Base-by-base conservation (phyloP, 2,113 vertebrate species). In the Nestor notabilis region DNA sequence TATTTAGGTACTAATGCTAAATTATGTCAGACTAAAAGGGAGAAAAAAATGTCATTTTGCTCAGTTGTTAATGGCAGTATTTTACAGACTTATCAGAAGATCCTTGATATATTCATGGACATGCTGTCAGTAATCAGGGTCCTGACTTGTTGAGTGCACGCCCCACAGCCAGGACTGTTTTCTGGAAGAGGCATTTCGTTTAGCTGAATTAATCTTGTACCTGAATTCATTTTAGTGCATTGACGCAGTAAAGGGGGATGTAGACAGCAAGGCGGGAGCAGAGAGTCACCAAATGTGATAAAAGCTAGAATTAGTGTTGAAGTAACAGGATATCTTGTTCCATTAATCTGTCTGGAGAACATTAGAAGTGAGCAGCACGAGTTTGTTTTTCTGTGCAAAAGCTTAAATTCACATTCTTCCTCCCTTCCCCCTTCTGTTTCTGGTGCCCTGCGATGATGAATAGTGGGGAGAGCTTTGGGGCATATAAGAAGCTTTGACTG, bases 221-320 rank as follows among this genome's bases (percentile, higher is more conserved):
- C 33, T 70, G 28, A 58, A 35, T 58, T 24, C 21, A 35, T 58
- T 37, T 61, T 25, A 46, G 18, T 0, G 0, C 43, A 6, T 6
- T 37, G 28, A 15, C 0, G 0, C 6, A 3, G 46, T 46, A 41
- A 17, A 83, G 31, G 4, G 17, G 31, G 8, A 18, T 64, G 4
- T 11, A 33, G 25, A 46, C 41, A 85, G 41, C 5, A 3, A 49
- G 43, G 29, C 1, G 5, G 70, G 41, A 80, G 55, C 35, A 52
- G 61, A 72, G 52, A 60, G 64, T 84, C 0, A 0, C 25, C 60
- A 77, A 31, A 58, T 58, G 17, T 23, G 23, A 33, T 43, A 46
- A 77, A 94, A 89, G 14, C 50, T 71, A 60, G 49, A 71, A 87
- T n/a, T 24, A 28, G 7, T 41, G 16, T 79, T 65, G 29, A 63